Evolutionary conservation across 2,888 invertebrate species (phyloP), one percentile per base, ranked within the genome.

Genomic region (Phyllotreta striolata): DNA sequence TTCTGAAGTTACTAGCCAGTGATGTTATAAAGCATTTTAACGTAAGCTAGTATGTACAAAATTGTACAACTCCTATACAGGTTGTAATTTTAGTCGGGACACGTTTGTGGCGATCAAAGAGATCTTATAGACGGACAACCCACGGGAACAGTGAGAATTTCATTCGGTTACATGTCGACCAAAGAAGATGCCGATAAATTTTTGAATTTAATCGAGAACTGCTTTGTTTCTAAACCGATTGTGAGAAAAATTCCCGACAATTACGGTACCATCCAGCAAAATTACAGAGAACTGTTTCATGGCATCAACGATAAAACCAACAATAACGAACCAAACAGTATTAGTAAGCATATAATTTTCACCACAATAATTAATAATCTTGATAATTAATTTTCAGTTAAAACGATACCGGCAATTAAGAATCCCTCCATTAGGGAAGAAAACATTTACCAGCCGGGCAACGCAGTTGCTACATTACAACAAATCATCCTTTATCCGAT

Each of bases 101-200:
- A 96, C 80, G 89, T 92, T 43, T 97, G 97, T 80, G 96, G 97
- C 0, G 97, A 96, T 77, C 89, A 91, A 74, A 84, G 87, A 66
- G 96, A 97, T 82, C 81, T 97, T 57, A 83, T 97, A 3, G 85
- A 94, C 74, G 96, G 95, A 0, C 84, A 83, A 70, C 98, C 98
- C 0, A 96, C 97, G 0, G 98, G 98, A 6, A 93, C 96, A 1
- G 87, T 97, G 8, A 85, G 98, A 75, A 87, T 92, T 3, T 98
- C 98, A 0, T 95, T 98, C 79, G 98, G 98, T 12, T 95, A 93
- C 76, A 93, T 92, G 88, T 95, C 95, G 7, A 89, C 88, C 0
- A 83, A 84, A 63, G 78, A 85, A 56, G 92, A 97, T 78, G 90
- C 90, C 0, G 87, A 91, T 63, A 84, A 81, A 70, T 83, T 96